phyloP scores from a whole-genome alignment of 2,888 invertebrate genomes.

The Conomelus anceps region DNA sequence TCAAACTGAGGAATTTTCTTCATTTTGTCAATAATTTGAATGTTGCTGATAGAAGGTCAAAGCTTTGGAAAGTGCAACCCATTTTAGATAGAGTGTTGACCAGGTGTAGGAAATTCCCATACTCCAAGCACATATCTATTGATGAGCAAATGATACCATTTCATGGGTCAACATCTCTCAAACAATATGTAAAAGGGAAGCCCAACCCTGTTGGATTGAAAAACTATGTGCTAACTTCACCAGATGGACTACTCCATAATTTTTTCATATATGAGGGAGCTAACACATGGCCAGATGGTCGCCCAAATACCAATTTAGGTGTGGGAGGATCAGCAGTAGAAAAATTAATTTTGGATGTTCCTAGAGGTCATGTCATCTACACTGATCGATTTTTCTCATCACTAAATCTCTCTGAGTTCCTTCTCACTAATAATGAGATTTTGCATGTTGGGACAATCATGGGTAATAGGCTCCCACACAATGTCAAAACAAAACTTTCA shows the following conservation, averaged over 20 bases:
- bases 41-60: background rate
- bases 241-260: background rate
- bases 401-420: background rate
- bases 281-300: background rate
- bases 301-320: background rate
- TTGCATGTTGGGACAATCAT: background rate
- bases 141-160: constrained; percentile 12
- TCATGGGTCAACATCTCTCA: background rate
- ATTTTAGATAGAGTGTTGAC: background rate
- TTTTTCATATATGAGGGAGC: background rate
- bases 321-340: background rate
- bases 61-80: constrained; percentile 11
- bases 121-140: background rate
- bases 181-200: constrained; percentile 16
- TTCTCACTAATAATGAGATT: background rate
- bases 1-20: background rate
- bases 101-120: background rate
- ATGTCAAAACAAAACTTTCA: background rate
- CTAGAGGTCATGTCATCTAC: background rate
- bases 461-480: background rate
- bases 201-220: background rate
- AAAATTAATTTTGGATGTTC: background rate
- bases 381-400: constrained; percentile 1
- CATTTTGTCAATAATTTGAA: background rate
- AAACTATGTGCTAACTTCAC: background rate